Evolutionary conservation across 2,888 invertebrate species (phyloP).

Genomic region (Sipunculus nudus): DNA sequence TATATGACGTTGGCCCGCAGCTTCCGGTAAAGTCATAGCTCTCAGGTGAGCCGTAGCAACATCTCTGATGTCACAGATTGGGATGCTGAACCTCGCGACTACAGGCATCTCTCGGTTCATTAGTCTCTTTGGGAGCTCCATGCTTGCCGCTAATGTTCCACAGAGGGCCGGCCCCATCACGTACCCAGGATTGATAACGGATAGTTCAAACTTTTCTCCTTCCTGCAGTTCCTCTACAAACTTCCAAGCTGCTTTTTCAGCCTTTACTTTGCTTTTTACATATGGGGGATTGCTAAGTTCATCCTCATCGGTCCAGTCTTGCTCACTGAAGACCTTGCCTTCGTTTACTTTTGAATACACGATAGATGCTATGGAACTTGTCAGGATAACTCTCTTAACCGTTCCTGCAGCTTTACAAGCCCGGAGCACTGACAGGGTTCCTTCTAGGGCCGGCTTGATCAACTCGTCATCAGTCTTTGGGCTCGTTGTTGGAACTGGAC

Average conservation of each 20-base stretch:
- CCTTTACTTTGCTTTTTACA: constrained; percentile 68
- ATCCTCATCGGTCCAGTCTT: constrained; percentile 26
- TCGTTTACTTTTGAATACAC: constrained; percentile 43
- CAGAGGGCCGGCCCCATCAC: constrained; percentile 68
- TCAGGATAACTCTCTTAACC: constrained; percentile 69
- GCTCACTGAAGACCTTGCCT: constrained; percentile 19
- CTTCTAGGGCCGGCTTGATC: constrained; percentile 68
- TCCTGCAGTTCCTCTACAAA: constrained; percentile 68
- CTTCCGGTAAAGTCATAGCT: constrained; percentile 28
- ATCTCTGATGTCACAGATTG: constrained; percentile 70
- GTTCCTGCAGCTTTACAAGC: constrained; percentile 62
- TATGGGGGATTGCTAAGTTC: constrained; percentile 56
- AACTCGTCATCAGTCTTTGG: constrained; percentile 65
- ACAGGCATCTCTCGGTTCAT: constrained; percentile 63
- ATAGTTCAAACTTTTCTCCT: constrained; percentile 67
- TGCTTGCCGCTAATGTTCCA: too few relatives aligned
- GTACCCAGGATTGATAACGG: constrained; percentile 69
- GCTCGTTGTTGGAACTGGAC: constrained; percentile 60
- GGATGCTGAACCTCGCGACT: constrained; percentile 66
- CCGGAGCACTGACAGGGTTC: constrained; percentile 57
- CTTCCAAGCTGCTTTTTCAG: constrained; percentile 71
- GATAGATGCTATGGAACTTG: constrained; percentile 68
- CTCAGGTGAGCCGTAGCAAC: constrained; percentile 58
- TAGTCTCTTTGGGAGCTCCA: constrained; percentile 58
- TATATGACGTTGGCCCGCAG: constrained; percentile 63